A percentile compares a stretch with the other conserved stretches of the same genome.
phyloP scores from a whole-genome alignment of 2,113 vertebrate species.

The Ceyx melanurus region DNA sequence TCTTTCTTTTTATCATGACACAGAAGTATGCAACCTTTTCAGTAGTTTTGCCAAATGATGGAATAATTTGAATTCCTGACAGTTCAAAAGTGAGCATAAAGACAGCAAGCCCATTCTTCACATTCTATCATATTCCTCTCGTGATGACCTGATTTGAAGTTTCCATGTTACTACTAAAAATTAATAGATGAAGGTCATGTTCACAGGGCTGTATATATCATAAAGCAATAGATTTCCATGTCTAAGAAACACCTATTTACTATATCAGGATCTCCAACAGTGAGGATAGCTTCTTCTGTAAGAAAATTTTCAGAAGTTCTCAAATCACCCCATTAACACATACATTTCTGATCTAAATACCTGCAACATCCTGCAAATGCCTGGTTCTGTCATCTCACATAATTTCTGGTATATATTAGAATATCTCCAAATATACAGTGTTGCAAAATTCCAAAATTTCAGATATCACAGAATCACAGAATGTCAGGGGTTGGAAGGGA shows the following conservation, averaged over 20 bases:
- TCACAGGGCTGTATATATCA: neutral
- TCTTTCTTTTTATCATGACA: neutral
- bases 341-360: neutral
- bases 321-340: neutral
- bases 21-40: neutral
- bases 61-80: neutral
- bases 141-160: neutral
- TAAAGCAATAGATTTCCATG: neutral
- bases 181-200: neutral
- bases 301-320: neutral
- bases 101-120: neutral
- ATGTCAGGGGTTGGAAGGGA: too few relatives aligned
- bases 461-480: neutral
- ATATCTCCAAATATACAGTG: neutral
- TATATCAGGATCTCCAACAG: neutral
- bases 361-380: neutral
- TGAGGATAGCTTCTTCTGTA: neutral
- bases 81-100: neutral
- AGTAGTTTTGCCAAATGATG: neutral
- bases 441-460: neutral
- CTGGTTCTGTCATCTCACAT: neutral
- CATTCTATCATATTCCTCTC: neutral
- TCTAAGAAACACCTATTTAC: neutral
- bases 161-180: neutral
- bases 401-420: neutral